Evolutionary conservation across 2,113 vertebrate genomes (phyloP).

Genomic region (Pedetes capensis): DNA sequence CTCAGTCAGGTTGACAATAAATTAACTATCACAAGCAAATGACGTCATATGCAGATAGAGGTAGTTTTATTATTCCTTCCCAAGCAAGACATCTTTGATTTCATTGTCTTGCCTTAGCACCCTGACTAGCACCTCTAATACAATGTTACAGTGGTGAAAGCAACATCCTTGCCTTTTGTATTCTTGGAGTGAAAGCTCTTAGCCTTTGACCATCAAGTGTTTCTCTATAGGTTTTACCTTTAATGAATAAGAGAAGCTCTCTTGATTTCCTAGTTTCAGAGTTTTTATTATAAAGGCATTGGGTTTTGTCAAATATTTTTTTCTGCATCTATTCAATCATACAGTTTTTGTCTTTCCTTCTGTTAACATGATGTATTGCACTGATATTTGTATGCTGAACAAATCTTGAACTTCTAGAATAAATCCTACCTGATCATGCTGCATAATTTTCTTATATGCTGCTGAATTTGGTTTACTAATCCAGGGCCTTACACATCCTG

Average conservation of each 20-base stretch:
- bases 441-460: neutral
- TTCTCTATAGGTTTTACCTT: neutral
- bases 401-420: neutral
- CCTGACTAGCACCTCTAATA: neutral
- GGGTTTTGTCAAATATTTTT: constrained; percentile 24
- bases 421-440: neutral
- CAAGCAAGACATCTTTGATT: neutral
- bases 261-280: neutral
- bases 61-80: neutral
- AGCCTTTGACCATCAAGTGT: neutral
- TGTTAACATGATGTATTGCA: neutral
- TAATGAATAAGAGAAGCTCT: neutral
- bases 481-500: too few species aligned
- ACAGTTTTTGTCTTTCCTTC: neutral
- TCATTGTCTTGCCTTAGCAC: neutral
- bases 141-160: neutral
- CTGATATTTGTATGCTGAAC: neutral
- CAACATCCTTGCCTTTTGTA: neutral
- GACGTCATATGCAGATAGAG: neutral
- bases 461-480: neutral
- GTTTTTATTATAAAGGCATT: constrained; percentile 6
- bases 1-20: neutral
- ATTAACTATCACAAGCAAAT: neutral
- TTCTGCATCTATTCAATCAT: neutral
- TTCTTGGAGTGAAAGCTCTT: neutral